Percentiles rank a stretch among this genome's conserved stretches.
Conservation (phyloP, 2,113 vertebrate species). For the Semicossyphus pulcher region DNA sequence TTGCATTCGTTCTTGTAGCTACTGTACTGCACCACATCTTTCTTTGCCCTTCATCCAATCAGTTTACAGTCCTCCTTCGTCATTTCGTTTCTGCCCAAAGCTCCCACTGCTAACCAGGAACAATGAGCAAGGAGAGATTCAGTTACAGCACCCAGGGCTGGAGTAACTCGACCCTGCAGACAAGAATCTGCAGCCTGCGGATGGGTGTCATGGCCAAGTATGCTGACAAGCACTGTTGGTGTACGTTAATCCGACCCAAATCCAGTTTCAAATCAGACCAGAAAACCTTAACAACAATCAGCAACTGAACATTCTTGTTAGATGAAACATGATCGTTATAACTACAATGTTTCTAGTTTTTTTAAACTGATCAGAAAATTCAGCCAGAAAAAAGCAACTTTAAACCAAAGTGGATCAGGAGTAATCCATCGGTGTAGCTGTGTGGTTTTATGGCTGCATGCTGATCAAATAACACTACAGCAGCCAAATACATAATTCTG, state of each 20-base stretch:
- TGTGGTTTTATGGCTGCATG: constrained; percentile 31
- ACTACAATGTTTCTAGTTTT: constrained; percentile 37
- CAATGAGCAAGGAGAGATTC: constrained; percentile 66
- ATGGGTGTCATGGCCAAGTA: constrained; percentile 62
- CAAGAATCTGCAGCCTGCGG: constrained; percentile 73
- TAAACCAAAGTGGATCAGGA: constrained; percentile 26
- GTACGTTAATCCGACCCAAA: constrained; percentile 67
- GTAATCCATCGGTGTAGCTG: constrained; percentile 60
- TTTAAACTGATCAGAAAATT: constrained; percentile 54
- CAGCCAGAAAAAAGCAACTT: constrained; percentile 25
- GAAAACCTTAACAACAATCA: constrained; percentile 33
- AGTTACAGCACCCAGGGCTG: constrained; percentile 65
- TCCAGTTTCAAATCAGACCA: constrained; percentile 71
- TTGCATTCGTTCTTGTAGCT: constrained; percentile 14
- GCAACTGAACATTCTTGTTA: constrained; percentile 37
- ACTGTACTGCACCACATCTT: constrained; percentile 19
- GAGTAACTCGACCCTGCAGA: constrained; percentile 70
- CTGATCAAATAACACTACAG: constrained; percentile 68
- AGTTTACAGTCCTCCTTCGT: constrained; percentile 41
- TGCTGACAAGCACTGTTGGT: constrained; percentile 60
- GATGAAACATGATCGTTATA: constrained; percentile 38
- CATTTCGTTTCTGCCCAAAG: constrained; percentile 57
- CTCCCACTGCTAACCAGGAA: constrained; percentile 69
- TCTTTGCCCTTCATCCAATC: constrained; percentile 53
- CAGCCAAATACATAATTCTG: constrained; percentile 62